phyloP scores from a whole-genome alignment of 2,888 invertebrate genomes.

The Aplocera efformata region DNA sequence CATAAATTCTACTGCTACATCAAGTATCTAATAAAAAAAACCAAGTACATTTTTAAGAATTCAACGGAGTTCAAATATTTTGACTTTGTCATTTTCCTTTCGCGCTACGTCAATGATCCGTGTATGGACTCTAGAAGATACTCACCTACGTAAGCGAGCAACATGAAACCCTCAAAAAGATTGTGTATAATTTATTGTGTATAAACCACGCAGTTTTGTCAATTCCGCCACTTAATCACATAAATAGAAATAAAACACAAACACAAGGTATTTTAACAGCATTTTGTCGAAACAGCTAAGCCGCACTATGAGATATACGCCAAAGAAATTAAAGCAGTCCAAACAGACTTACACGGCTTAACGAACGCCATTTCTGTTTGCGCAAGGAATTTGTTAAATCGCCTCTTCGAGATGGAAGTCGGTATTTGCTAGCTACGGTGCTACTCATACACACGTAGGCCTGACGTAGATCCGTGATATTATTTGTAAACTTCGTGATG shows the following conservation, averaged over 20 bases:
- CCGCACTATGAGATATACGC: conserved; percentile 20
- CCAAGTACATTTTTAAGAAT: too few relatives aligned
- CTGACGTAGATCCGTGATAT: neutral
- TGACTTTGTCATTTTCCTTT: too few relatives aligned
- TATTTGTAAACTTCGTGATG: neutral
- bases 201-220: neutral
- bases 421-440: conserved; percentile 12
- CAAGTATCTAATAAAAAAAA: too few relatives aligned
- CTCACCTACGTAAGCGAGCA: too few relatives aligned
- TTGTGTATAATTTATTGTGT: too few relatives aligned
- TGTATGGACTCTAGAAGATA: too few relatives aligned
- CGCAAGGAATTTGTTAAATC: conserved; percentile 36
- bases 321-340: conserved; percentile 30
- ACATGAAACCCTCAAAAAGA: too few relatives aligned
- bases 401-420: conserved; percentile 18
- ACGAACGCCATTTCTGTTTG: conserved; percentile 32
- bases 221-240: neutral
- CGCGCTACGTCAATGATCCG: too few relatives aligned
- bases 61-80: too few relatives aligned
- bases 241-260: conserved; percentile 10
- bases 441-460: conserved; percentile 1
- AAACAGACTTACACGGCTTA: conserved; percentile 22
- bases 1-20: too few relatives aligned
- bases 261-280: conserved; percentile 17
- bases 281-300: conserved; percentile 19